Percentiles rank a stretch among this genome's conserved stretches.
Evolutionary conservation across 2,888 invertebrate species (phyloP).

Genomic region (Tenthredo livida): DNA sequence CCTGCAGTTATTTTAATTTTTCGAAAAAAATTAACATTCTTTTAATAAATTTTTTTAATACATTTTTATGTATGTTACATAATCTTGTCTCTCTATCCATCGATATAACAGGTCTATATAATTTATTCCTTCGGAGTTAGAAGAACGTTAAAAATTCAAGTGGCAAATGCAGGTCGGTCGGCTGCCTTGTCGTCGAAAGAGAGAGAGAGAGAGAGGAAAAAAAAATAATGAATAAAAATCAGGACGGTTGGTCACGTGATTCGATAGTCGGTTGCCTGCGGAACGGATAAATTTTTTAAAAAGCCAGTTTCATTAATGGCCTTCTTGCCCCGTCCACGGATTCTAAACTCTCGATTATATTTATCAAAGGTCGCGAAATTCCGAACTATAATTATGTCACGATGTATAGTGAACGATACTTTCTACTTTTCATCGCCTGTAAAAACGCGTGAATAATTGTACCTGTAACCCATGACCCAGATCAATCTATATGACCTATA

Average conservation of each 20-base stretch:
- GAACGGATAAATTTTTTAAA: background rate
- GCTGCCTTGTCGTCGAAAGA: background rate
- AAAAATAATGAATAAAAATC: background rate
- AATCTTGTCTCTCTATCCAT: background rate
- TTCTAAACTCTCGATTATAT: conserved; percentile 21
- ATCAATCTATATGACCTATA: background rate
- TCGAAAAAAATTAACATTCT: background rate
- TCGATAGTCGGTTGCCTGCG: background rate
- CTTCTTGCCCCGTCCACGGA: background rate
- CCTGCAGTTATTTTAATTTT: background rate
- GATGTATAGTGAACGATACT: background rate
- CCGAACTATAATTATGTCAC: background rate
- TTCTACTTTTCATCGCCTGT: background rate
- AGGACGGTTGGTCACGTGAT: background rate
- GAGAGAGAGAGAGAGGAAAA: too few relatives aligned
- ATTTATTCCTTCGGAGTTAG: background rate
- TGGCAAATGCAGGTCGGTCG: background rate
- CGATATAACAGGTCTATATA: conserved; percentile 1
- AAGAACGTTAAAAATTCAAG: background rate
- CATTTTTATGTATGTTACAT: background rate
- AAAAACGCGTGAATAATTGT: background rate
- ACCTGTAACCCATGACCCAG: background rate
- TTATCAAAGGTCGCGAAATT: background rate
- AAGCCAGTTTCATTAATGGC: background rate
- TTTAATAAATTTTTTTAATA: background rate